Evolutionary conservation across 2,888 invertebrate species (phyloP).

Genomic region (Heliconius aoede): DNA sequence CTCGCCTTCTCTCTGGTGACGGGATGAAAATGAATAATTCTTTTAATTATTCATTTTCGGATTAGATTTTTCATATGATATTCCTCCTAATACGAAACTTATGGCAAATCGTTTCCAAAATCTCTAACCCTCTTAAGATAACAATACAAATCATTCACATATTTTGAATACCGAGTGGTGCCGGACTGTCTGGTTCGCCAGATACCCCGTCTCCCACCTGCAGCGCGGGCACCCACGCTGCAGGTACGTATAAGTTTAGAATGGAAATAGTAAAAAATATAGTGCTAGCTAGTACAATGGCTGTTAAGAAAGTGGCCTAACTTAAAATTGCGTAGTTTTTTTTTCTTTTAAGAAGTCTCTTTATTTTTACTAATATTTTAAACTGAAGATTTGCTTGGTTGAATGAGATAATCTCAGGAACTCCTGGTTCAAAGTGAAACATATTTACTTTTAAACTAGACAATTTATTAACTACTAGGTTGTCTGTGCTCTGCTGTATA

Average conservation of each 20-base stretch:
- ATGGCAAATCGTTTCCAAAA: neutral
- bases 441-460: no score
- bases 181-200: conserved; percentile 76
- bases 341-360: no score
- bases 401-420: no score
- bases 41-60: no score
- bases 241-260: conserved; percentile 50
- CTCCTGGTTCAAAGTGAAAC: no score
- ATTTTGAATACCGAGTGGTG: conserved; percentile 61
- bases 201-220: conserved; percentile 81
- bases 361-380: no score
- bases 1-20: no score
- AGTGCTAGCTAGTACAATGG: conserved; percentile 54
- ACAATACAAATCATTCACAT: conserved; percentile 46
- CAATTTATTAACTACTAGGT: no score
- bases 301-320: neutral
- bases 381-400: no score
- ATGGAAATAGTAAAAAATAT: conserved; percentile 63
- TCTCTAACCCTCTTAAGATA: conserved; percentile 25
- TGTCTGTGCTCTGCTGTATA: no score
- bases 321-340: neutral
- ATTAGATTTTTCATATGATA: neutral
- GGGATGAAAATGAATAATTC: no score
- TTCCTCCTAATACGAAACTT: neutral
- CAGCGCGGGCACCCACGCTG: conserved; percentile 47